A percentile compares a stretch with the other conserved stretches of the same genome.
Conservation (phyloP, 2,888 invertebrate genomes). For the Hyles lineata region DNA sequence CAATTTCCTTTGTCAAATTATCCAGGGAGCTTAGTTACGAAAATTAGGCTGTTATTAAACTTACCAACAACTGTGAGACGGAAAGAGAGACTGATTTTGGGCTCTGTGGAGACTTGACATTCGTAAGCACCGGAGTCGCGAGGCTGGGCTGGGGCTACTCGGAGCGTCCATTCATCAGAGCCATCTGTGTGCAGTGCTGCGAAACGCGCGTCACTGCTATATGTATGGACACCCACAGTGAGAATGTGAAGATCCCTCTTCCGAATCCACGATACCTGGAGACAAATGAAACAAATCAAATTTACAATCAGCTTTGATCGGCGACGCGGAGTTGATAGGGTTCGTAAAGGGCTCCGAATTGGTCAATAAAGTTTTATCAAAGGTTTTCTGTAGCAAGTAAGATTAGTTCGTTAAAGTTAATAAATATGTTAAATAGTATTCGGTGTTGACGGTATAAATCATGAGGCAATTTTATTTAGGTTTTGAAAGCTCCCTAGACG, state of each 20-base stretch:
- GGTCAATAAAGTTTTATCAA: slow-evolving; percentile 22
- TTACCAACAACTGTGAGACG: slow-evolving; percentile 91
- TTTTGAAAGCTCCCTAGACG: neutral
- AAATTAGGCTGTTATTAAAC: slow-evolving; percentile 58
- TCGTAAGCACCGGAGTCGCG: slow-evolving; percentile 95
- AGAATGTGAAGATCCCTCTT: slow-evolving; percentile 92
- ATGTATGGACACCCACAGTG: slow-evolving; percentile 87
- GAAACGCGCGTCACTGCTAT: slow-evolving; percentile 88
- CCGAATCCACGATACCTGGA: slow-evolving; percentile 94
- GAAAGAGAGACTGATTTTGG: slow-evolving; percentile 92
- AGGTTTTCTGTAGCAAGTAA: slow-evolving; percentile 5
- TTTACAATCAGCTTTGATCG: slow-evolving; percentile 23
- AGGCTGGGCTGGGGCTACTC: slow-evolving; percentile 86
- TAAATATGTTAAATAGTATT: slow-evolving; percentile 17
- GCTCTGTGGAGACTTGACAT: slow-evolving; percentile 96
- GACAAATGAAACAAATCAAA: slow-evolving; percentile 41
- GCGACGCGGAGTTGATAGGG: slow-evolving; percentile 22
- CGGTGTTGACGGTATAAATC: neutral
- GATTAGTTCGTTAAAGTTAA: slow-evolving; percentile 11
- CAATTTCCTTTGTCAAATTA: slow-evolving; percentile 11
- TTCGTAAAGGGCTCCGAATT: slow-evolving; percentile 18
- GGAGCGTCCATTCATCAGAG: slow-evolving; percentile 87
- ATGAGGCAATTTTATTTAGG: neutral
- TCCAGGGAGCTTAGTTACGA: slow-evolving; percentile 1
- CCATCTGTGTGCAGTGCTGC: slow-evolving; percentile 87